These are phyloP conservation scores for Tricholauxania praeusta DNA, from an alignment of 2,888 invertebrate genomes.

Conservation along the genomic window DNA sequence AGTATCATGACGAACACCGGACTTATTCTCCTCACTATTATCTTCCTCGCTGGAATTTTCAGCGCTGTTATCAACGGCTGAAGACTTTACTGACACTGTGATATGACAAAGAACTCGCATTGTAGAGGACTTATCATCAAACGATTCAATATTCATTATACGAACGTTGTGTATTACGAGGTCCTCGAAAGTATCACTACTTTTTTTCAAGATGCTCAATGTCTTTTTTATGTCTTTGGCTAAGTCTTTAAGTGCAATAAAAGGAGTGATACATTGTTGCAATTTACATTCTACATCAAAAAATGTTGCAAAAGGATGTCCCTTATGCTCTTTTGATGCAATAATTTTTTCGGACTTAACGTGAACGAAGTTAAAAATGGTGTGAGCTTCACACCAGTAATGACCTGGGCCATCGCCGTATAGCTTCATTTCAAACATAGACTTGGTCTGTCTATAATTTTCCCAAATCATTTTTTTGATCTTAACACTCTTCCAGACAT, in stretches of 20 bases:
- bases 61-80: conserved; percentile 59
- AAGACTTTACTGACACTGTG: conserved; percentile 53
- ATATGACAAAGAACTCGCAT: conserved; percentile 56
- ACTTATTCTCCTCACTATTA: conserved; percentile 56
- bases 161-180: conserved; percentile 67
- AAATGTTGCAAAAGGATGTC: conserved; percentile 60
- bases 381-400: conserved; percentile 77
- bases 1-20: conserved; percentile 47
- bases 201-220: conserved; percentile 39
- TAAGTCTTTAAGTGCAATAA: conserved; percentile 46
- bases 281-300: conserved; percentile 55
- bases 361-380: conserved; percentile 69
- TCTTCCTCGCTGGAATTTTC: conserved; percentile 67
- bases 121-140: conserved; percentile 27
- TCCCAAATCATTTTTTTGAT: conserved; percentile 66
- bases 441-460: conserved; percentile 52
- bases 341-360: conserved; percentile 70
- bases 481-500: conserved; percentile 69
- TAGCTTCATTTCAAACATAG: conserved; percentile 70
- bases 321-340: conserved; percentile 64
- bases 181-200: conserved; percentile 37
- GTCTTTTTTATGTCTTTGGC: conserved; percentile 42
- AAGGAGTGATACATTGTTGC: conserved; percentile 40
- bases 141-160: conserved; percentile 70
- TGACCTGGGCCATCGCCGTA: conserved; percentile 71